Conservation (phyloP, 2,888 invertebrate species). For the Mycalesis mineus region DNA sequence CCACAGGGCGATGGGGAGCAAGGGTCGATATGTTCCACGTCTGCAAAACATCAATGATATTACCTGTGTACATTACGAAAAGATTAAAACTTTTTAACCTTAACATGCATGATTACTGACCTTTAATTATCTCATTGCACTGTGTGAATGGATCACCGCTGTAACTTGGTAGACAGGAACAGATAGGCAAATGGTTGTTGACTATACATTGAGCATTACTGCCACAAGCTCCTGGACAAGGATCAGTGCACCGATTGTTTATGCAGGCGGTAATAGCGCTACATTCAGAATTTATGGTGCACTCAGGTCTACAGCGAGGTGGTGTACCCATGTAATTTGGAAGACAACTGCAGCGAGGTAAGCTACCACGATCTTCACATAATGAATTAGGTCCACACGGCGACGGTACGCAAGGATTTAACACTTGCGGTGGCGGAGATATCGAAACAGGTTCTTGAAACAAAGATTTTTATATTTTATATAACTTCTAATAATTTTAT, state of each 20-base stretch:
- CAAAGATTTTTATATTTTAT: not conserved
- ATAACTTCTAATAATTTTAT: not conserved
- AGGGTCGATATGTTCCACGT: slow-evolving; percentile 66
- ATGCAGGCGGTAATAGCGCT: slow-evolving; percentile 83
- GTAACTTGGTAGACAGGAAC: slow-evolving; percentile 82
- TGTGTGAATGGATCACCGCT: slow-evolving; percentile 85
- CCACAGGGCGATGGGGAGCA: slow-evolving; percentile 86
- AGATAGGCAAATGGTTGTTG: slow-evolving; percentile 82
- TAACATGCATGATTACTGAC: not conserved
- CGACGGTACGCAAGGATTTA: slow-evolving; percentile 83
- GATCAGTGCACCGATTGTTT: slow-evolving; percentile 84
- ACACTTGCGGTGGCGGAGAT: slow-evolving; percentile 39
- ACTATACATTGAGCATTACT: slow-evolving; percentile 85
- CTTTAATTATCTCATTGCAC: slow-evolving; percentile 45
- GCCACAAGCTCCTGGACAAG: slow-evolving; percentile 88
- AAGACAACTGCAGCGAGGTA: slow-evolving; percentile 84
- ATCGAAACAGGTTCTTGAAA: slow-evolving; percentile 52
- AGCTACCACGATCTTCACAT: slow-evolving; percentile 82
- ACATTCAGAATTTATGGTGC: slow-evolving; percentile 84
- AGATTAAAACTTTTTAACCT: not conserved
- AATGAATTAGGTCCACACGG: slow-evolving; percentile 89
- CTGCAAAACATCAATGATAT: slow-evolving; percentile 38
- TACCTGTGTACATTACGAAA: not conserved
- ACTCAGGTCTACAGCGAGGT: slow-evolving; percentile 86
- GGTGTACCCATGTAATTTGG: slow-evolving; percentile 86